Base-by-base conservation (phyloP, 2,113 vertebrate genomes). In the Collichthys lucidus region DNA sequence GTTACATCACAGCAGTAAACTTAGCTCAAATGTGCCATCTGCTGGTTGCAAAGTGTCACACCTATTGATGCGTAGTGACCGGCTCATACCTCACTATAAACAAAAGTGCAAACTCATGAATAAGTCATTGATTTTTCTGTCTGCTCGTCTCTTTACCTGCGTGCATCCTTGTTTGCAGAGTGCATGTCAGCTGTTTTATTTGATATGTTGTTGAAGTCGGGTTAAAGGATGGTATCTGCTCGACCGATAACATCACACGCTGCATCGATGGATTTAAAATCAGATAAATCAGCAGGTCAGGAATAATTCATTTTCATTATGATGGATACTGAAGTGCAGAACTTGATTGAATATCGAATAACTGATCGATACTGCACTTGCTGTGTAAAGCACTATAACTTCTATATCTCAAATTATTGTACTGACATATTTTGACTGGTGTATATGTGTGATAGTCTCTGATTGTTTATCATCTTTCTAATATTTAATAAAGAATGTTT, bases 21-120 rank as follows among this genome's bases (percentile, higher is more conserved):
- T 0, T 15, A 61, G 87, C 86, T 90, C 85, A 55, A 75, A 63
- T 42, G 49, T 63, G 90, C 91, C 93, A 88, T 42, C 93, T 93
- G 70, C 83, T 93, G 93, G 90, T 29, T 17, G 50, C 35, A 65
- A 14, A 22, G 15, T 15, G 16, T 63, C 31, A 14, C 46, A 3
- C 8, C 19, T 56, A 15, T 22, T 26, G 44, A 3, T 60, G 31
- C 68, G 55, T 11, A 57, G 49, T 52, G 56, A 56, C 20, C 4
- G 50, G 61, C 5, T 6, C 14, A 63, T 6, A 59, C 31, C 24
- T 84, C 10, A 31, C 4, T 62, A 22, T 35, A 31, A 64, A 67
- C 29, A 35, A 42, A 47, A 31, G 19, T 15, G 2, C 35, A 17
- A 56, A 12, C 31, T 42, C 4, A 3, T 35, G 26, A 67, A 59